Conservation (phyloP, 2,797 vertebrate species). For the Syngnathus rostellatus region DNA sequence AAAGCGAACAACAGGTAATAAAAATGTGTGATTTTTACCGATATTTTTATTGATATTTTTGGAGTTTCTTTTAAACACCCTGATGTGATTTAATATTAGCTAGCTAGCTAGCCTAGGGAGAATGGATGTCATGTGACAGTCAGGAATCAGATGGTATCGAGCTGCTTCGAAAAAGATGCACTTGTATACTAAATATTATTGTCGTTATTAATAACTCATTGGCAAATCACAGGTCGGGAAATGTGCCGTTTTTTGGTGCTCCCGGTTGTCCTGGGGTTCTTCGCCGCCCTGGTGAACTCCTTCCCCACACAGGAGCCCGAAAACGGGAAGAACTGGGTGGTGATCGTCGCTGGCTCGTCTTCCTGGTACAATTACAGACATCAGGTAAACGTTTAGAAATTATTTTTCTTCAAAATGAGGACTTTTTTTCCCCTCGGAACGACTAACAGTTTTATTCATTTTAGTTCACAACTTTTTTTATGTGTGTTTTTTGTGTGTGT, state of each 20-base stretch:
- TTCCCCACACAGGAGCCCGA: slow-evolving; percentile 60
- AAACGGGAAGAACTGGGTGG: slow-evolving; percentile 86
- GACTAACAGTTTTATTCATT: background rate
- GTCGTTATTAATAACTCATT: background rate
- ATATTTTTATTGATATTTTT: background rate
- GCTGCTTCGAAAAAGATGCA: background rate
- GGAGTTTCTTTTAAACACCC: background rate
- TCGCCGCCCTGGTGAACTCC: slow-evolving; percentile 43
- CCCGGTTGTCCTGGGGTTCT: slow-evolving; percentile 61
- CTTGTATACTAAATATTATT: background rate
- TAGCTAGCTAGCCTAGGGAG: background rate
- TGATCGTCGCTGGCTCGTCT: slow-evolving; percentile 88
- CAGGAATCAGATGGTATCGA: background rate
- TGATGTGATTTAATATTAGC: background rate
- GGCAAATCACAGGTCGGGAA: slow-evolving; percentile 4
- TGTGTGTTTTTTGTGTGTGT: too few species aligned
- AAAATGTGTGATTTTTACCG: too few species aligned
- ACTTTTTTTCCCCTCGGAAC: background rate
- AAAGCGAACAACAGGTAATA: slow-evolving; percentile 23
- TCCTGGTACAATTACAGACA: slow-evolving; percentile 97
- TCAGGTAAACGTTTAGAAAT: slow-evolving; percentile 56
- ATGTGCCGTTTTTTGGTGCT: slow-evolving; percentile 70
- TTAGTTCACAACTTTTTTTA: too few species aligned
- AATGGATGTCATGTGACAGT: slow-evolving; percentile 6
- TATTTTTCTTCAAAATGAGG: background rate